These are phyloP conservation scores for Neuroscelio doddi DNA, from an alignment of 2,888 invertebrate genomes.

Conservation along the genomic window DNA sequence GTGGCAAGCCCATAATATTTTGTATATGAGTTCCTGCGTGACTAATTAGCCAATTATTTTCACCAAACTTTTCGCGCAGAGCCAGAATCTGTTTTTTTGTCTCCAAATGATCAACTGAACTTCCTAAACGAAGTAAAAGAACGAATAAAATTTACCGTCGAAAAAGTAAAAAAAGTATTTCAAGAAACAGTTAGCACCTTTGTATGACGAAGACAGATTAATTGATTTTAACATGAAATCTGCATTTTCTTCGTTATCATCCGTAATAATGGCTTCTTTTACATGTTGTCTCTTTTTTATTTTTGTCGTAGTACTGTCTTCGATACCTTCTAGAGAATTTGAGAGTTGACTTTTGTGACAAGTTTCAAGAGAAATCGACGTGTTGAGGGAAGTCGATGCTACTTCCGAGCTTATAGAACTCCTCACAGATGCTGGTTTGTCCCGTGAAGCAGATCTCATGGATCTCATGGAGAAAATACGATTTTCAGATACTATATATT, in stretches of 20 bases:
- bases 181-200: conserved; percentile 50
- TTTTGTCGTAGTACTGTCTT: conserved; percentile 38
- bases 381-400: conserved; percentile 47
- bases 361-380: conserved; percentile 20
- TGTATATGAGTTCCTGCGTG: conserved; percentile 74
- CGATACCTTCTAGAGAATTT: conserved; percentile 42
- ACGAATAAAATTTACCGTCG: not conserved
- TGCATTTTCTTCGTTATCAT: conserved; percentile 71
- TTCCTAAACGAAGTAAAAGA: conserved; percentile 48
- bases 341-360: conserved; percentile 26
- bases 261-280: conserved; percentile 70
- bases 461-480: conserved; percentile 54
- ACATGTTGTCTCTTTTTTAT: conserved; percentile 64
- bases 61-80: conserved; percentile 76
- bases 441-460: conserved; percentile 47
- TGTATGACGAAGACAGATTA: conserved; percentile 54
- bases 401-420: conserved; percentile 23
- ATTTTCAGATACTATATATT: conserved; percentile 67
- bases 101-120: conserved; percentile 74
- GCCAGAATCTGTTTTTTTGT: conserved; percentile 76
- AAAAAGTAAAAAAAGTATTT: no score
- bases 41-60: conserved; percentile 76
- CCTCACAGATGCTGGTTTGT: conserved; percentile 27
- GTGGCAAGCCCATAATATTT: conserved; percentile 74
- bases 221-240: conserved; percentile 53